Evolutionary conservation across 2,888 invertebrate genomes (phyloP).

Genomic region (Stenotaenia linearis): DNA sequence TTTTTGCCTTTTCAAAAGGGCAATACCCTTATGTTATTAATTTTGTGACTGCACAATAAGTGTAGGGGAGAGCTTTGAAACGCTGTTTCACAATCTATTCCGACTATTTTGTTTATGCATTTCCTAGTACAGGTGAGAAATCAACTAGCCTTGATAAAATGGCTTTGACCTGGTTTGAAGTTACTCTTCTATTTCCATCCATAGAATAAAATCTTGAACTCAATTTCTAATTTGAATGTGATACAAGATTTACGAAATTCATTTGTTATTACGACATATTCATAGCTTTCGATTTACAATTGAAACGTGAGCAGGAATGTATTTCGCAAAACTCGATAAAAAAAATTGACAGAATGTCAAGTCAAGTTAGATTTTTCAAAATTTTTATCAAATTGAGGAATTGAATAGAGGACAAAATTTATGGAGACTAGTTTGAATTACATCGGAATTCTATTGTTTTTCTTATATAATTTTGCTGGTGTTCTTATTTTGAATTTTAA

Average conservation of each 20-base stretch:
- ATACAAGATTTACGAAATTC: background rate
- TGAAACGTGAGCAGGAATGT: no score
- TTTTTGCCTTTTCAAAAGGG: background rate
- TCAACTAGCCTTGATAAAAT: background rate
- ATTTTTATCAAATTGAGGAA: no score
- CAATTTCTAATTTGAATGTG: background rate
- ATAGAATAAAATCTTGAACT: constrained; percentile 1
- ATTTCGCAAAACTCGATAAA: no score
- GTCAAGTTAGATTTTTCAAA: no score
- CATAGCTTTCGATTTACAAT: background rate
- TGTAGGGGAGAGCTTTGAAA: background rate
- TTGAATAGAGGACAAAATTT: no score
- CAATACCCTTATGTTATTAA: background rate
- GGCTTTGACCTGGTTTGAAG: constrained; percentile 1
- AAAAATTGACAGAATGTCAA: no score
- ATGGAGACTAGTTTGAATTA: no score
- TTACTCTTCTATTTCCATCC: constrained; percentile 1
- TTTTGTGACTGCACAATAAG: background rate
- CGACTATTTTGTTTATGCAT: background rate
- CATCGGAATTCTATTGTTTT: no score
- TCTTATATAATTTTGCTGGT: no score
- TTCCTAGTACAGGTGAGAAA: background rate
- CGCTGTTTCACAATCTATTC: background rate
- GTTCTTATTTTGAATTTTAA: no score
- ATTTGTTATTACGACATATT: background rate